Percentiles rank a stretch among this genome's conserved stretches.
phyloP scores from a whole-genome alignment of 2,888 invertebrate genomes.

The Argyresthia goedartella region DNA sequence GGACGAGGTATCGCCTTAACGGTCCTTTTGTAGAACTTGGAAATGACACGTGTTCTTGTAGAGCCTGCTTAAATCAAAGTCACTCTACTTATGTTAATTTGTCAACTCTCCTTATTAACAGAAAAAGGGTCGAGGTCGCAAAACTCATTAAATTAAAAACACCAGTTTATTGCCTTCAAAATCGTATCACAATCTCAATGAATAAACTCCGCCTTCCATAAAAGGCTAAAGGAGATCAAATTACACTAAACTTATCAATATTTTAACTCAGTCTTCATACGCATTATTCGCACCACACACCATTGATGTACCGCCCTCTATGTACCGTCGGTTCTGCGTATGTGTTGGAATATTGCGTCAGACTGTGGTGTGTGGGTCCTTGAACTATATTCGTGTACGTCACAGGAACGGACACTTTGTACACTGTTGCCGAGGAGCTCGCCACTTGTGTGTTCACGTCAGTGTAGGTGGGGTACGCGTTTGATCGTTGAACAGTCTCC shows the following conservation, averaged over 20 bases:
- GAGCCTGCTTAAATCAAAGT: no score
- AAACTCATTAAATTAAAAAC: no score
- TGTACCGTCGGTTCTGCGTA: background rate
- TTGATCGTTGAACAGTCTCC: background rate
- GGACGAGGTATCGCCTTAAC: no score
- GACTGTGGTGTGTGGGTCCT: background rate
- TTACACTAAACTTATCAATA: background rate
- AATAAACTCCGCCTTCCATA: no score
- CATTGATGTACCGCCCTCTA: background rate
- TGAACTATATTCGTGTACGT: background rate
- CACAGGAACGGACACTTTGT: background rate
- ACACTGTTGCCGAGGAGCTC: background rate
- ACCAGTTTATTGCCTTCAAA: no score
- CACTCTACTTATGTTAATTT: no score
- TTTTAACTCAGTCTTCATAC: background rate
- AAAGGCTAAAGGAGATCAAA: background rate
- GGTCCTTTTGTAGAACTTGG: no score
- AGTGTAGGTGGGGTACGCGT: background rate
- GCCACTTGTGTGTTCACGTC: background rate
- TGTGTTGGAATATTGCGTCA: background rate
- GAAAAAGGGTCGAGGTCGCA: no score
- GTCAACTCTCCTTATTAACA: no score
- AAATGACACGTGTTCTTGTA: no score
- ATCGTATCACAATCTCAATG: no score
- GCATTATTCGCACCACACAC: background rate